Conservation (phyloP, 2,113 vertebrate genomes). For the Lagopus muta region DNA sequence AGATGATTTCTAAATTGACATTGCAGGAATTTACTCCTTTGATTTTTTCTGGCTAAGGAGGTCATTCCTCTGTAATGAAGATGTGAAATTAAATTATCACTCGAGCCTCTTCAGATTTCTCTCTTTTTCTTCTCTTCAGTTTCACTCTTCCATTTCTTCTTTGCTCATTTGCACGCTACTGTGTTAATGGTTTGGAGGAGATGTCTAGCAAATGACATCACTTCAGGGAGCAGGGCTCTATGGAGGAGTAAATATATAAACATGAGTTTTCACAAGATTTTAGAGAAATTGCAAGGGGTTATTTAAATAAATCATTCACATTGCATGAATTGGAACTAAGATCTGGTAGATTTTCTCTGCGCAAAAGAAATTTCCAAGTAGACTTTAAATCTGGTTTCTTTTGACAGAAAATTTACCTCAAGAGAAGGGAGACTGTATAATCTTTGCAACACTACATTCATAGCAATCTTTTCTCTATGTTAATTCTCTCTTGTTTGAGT, state of each 20-base stretch:
- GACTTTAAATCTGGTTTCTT: background rate
- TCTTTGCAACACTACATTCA: background rate
- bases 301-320: background rate
- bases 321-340: background rate
- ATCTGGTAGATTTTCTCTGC: background rate
- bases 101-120: background rate
- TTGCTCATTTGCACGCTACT: background rate
- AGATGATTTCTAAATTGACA: background rate
- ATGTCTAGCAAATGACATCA: background rate
- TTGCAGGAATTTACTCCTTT: background rate
- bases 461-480: slow-evolving; percentile 4
- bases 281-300: fast-evolving
- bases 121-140: background rate
- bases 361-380: background rate
- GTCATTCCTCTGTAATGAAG: background rate
- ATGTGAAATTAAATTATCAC: background rate
- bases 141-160: background rate
- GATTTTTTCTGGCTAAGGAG: background rate
- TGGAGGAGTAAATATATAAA: background rate
- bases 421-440: background rate
- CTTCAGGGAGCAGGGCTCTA: background rate
- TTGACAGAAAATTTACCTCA: background rate
- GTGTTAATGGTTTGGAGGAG: background rate
- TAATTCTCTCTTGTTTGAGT: slow-evolving; percentile 11
- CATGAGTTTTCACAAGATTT: background rate